Evolutionary conservation across 1,140 invertebrate species (phyloP).

Genomic region (Lordiphosa mommai): DNA sequence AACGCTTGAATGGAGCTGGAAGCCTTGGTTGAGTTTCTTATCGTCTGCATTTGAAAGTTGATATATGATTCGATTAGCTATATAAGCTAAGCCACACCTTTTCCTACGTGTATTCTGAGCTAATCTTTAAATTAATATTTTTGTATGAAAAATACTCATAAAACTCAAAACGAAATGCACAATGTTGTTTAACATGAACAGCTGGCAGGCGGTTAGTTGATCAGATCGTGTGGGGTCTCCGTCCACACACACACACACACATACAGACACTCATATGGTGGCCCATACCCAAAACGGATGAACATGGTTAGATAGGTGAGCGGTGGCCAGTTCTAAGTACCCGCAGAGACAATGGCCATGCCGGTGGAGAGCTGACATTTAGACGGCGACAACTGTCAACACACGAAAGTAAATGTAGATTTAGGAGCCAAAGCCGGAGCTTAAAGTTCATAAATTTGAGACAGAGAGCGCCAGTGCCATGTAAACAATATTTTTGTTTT

Average conservation of each 20-base stretch:
- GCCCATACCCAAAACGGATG: constrained; percentile 41
- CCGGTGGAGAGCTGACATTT: constrained; percentile 55
- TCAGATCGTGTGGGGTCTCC: constrained; percentile 39
- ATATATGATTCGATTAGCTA: too few species aligned
- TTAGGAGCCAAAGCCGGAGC: constrained; percentile 25
- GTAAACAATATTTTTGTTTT: constrained; percentile 59
- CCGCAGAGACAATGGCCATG: constrained; percentile 53
- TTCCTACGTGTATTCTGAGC: too few species aligned
- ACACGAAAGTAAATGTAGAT: constrained; percentile 69
- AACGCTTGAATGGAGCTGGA: too few species aligned
- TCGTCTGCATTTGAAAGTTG: too few species aligned
- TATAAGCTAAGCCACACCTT: too few species aligned
- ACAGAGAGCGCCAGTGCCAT: constrained; percentile 23
- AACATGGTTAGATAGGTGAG: constrained; percentile 24
- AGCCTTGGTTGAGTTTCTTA: too few species aligned
- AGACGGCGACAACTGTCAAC: constrained; percentile 71
- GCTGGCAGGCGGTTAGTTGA: constrained; percentile 15
- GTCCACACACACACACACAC: neutral
- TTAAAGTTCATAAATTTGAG: constrained; percentile 69
- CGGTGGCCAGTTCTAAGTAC: constrained; percentile 29
- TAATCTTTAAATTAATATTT: too few species aligned
- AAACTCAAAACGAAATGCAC: constrained; percentile 3
- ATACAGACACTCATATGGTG: constrained; percentile 11
- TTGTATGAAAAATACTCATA: constrained; percentile 1
- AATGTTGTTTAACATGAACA: constrained; percentile 16